phyloP scores from a whole-genome alignment of 2,113 vertebrate genomes.

The Gymnarchus niloticus region DNA sequence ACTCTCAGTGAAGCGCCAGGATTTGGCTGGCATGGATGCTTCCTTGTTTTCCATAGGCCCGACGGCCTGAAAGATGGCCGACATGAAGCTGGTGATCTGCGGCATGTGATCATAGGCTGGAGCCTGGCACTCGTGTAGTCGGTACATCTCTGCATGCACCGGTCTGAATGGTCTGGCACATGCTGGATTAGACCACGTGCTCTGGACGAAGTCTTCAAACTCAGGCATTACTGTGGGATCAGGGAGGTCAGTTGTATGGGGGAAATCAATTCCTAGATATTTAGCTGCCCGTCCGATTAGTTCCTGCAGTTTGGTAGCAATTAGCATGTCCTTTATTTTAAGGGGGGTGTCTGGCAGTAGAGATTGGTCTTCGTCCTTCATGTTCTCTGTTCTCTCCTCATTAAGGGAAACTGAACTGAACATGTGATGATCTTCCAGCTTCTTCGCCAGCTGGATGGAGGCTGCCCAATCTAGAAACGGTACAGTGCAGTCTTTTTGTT shows the following conservation, averaged over 20 bases:
- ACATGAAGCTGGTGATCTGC: not conserved
- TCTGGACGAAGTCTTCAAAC: not conserved
- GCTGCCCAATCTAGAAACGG: not conserved
- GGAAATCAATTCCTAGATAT: conserved; percentile 4
- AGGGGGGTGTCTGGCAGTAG: not conserved
- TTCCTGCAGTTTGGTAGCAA: not conserved
- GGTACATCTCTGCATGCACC: conserved; percentile 1
- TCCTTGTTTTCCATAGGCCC: not conserved
- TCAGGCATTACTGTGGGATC: not conserved
- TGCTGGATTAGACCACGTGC: conserved; percentile 6
- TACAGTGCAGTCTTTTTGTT: not conserved
- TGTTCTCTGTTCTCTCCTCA: not conserved
- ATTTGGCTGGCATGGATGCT: not conserved
- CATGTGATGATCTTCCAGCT: not conserved
- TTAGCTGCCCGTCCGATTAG: not conserved
- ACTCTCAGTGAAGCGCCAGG: not conserved
- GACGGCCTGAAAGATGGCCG: not conserved
- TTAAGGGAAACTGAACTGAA: not conserved
- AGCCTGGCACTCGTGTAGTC: not conserved
- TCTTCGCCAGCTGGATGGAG: not conserved
- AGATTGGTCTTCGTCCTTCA: not conserved
- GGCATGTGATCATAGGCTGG: not conserved
- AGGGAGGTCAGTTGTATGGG: not conserved
- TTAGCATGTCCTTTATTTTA: not conserved
- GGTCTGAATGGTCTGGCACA: not conserved